These are phyloP conservation scores for Monopterus albus DNA, from an alignment of 2,113 vertebrate genomes.

Conservation along the genomic window DNA sequence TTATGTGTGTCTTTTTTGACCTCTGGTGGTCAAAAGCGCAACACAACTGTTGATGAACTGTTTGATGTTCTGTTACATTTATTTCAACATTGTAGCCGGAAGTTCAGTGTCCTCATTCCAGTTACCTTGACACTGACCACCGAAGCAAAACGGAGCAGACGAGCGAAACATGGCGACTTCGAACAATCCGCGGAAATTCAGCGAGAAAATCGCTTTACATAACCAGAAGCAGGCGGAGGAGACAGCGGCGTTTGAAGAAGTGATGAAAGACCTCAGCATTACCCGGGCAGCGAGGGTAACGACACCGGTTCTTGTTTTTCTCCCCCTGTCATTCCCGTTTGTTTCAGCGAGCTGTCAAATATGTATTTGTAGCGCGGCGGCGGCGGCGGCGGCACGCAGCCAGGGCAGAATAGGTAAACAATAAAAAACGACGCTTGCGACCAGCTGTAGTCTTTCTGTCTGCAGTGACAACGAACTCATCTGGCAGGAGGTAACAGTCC, in stretches of 20 bases:
- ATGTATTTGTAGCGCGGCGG: conserved; percentile 38
- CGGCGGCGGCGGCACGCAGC: conserved; percentile 52
- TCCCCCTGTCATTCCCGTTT: background rate
- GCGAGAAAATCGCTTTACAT: conserved; percentile 94
- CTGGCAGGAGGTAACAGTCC: background rate
- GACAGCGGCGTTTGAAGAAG: conserved; percentile 92
- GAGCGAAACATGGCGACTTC: conserved; percentile 92
- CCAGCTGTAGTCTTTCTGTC: conserved; percentile 1
- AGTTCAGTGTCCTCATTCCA: background rate
- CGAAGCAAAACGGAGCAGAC: conserved; percentile 73
- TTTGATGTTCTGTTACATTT: background rate
- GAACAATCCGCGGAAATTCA: conserved; percentile 96
- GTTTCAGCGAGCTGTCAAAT: conserved; percentile 69
- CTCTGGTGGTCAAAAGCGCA: background rate
- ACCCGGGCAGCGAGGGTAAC: conserved; percentile 90
- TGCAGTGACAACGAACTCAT: background rate
- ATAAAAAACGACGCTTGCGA: conserved; percentile 77
- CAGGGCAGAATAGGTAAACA: conserved; percentile 75
- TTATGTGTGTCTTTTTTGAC: no score
- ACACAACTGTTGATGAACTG: background rate
- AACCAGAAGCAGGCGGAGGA: conserved; percentile 95
- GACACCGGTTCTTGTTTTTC: background rate
- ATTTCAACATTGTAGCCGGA: conserved; percentile 45
- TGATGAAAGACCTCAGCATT: conserved; percentile 93
- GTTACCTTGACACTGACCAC: conserved; percentile 44